phyloP scores from a whole-genome alignment of 2,888 invertebrate genomes.

The Eupithecia insigniata region DNA sequence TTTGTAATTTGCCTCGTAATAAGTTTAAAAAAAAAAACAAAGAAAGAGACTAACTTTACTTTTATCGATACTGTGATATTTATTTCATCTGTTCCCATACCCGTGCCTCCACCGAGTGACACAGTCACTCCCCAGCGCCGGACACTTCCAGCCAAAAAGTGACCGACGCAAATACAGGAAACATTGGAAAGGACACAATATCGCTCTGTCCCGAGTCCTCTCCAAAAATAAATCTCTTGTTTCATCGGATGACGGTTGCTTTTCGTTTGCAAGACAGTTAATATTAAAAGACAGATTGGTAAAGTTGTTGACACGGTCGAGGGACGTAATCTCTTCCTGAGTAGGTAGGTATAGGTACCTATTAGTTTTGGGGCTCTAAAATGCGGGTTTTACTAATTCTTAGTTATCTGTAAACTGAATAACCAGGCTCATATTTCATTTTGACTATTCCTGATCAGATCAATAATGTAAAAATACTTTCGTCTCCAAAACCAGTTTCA shows the following conservation, averaged over 20 bases:
- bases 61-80: neutral
- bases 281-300: conserved; percentile 62
- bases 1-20: neutral
- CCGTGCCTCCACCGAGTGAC: neutral
- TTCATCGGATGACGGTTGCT: conserved; percentile 12
- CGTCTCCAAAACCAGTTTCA: conserved; percentile 3
- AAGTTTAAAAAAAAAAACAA: neutral
- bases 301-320: conserved; percentile 63
- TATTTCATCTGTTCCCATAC: neutral
- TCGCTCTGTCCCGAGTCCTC: conserved; percentile 27
- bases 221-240: conserved; percentile 16
- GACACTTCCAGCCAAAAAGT: neutral
- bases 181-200: conserved; percentile 41
- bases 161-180: conserved; percentile 40
- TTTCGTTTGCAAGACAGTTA: conserved; percentile 31
- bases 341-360: too few relatives aligned
- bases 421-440: neutral
- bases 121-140: neutral
- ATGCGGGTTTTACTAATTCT: conserved; percentile 4
- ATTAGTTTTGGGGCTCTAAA: conserved; percentile 54
- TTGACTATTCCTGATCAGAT: neutral
- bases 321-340: conserved; percentile 63
- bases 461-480: conserved; percentile 1
- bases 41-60: neutral
- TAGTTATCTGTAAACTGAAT: neutral